phyloP scores from a whole-genome alignment of 2,113 vertebrate species.

The Aspiorhynchus laticeps region DNA sequence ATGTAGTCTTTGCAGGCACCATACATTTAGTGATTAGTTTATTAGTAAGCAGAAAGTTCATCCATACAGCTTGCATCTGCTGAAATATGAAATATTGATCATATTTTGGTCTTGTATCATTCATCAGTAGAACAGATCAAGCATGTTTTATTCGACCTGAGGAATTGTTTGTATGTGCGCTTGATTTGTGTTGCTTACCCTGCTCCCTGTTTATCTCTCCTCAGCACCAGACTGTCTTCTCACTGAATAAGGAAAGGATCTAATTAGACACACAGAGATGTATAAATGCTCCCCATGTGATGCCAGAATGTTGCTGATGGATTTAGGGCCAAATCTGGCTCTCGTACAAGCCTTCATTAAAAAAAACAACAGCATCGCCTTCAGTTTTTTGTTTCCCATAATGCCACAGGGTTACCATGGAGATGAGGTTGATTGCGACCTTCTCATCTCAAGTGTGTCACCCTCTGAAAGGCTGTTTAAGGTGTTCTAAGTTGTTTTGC shows the following conservation, averaged over 20 bases:
- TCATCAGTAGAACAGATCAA: conserved; percentile 15
- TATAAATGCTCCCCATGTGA: conserved; percentile 44
- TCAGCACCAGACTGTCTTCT: neutral
- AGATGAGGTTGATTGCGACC: conserved; percentile 18
- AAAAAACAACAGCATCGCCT: conserved; percentile 23
- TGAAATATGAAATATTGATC: conserved; percentile 41
- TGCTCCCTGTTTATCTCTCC: conserved; percentile 17
- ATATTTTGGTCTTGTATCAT: conserved; percentile 14
- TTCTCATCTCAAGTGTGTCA: conserved; percentile 4
- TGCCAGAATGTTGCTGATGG: conserved; percentile 43
- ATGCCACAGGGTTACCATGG: conserved; percentile 36
- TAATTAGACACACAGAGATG: conserved; percentile 64
- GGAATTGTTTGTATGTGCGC: conserved; percentile 9
- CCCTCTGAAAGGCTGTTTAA: neutral
- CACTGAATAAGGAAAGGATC: conserved; percentile 49
- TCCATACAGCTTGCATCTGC: conserved; percentile 26
- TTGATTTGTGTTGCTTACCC: conserved; percentile 6
- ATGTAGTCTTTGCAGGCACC: neutral
- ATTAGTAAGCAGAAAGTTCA: conserved; percentile 13
- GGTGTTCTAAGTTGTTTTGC: neutral
- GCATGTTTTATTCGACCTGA: conserved; percentile 6
- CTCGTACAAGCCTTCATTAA: conserved; percentile 27
- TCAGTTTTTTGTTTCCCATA: conserved; percentile 22
- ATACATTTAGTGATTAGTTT: neutral
- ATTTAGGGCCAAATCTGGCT: conserved; percentile 17